Base-by-base conservation (phyloP, 2,113 vertebrate genomes). In the Saccopteryx leptura region DNA sequence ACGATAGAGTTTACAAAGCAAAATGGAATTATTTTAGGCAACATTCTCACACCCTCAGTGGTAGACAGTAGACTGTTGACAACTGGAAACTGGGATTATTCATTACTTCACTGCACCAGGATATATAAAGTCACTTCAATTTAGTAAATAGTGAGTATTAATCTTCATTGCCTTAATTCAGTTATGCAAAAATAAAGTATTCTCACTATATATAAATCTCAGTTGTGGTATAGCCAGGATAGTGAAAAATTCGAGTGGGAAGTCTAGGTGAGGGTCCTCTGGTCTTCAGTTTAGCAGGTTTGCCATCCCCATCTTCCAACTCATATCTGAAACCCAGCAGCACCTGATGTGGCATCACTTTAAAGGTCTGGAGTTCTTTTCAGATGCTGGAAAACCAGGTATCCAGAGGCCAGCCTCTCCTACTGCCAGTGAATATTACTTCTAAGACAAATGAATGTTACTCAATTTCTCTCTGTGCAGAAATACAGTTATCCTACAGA, bases 301-400 rank as follows among this genome's bases (percentile, higher is more conserved):
- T 87, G 7, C 18, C 6, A 46, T 24, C 15, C 21, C 80, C 12
- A 0, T 46, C 28, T 90, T 83, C 56, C 14, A 46, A 48, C 33
- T 95, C 9, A 9, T 19, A 21, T 33, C 52, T 79, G 58, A 90
- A 87, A 69, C 56, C 8, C 19, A 82, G 21, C 2, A 56, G 10
- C 33, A 39, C 3, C 11, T n/a, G 6, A 69, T 80, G 50, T 80
- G 15, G 26, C n/a, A 1, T 7, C 7, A n/a, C 13, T 69, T 79
- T 48, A 91, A n/a, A 71, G 90, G 15, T 61, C 56, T 48, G 33
- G 15, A 31, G 82, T 96, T 95, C 39, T 85, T n/a, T 78, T n/a
- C n/a, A 52, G 8, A 63, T 23, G 7, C 5, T 80, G 24, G 7
- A 56, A 87, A 88, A 85, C 7, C 50, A 65, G 23, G n/a, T n/a